Base-by-base conservation (phyloP, 2,113 vertebrate species). In the Oryzias celebensis region DNA sequence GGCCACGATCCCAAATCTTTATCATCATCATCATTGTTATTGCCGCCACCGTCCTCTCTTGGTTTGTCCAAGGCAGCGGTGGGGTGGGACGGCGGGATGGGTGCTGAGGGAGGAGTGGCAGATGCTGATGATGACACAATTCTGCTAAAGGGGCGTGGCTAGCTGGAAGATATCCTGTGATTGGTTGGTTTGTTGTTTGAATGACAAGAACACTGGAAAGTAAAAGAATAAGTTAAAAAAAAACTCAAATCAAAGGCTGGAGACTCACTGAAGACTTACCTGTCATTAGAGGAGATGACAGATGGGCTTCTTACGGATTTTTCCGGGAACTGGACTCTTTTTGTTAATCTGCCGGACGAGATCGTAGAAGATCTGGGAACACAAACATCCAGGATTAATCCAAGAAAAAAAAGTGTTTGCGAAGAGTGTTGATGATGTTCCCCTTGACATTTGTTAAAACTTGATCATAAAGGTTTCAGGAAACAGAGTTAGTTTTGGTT, bases 271-370 rank as follows among this genome's bases (percentile, higher is more conserved):
- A 13, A 16, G 7, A 49, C 23, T 13, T 28, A 86, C 85, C 71
- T 77, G 71, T 62, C 61, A 78, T 86, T 85, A 89, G 81, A 89
- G 88, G 44, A 89, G 88, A n/a, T 83, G 86, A 74, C 88, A 89
- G 65, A 36, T 82, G 57, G 81, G 59, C 74, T 86, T 88, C 77
- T 85, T 87, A 49, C 85, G 84, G 54, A 67, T 22, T 74, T 88
- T 86, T 4, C 86, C 85, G 2, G 74, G 80, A 73, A 58, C 74
- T 12, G 88, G 88, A 82, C 77, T 86, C 79, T 88, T 88, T 74
- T 85, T 85, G 87, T 88, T 88, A 2, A 89, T 87, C 77, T 88
- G 85, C 51, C 87, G 83, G 65, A 89, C 87, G 7, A 90, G 88
- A 69, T 90, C 85, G 14, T 90, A 88, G 73, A 87, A 88, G 70